phyloP scores from a whole-genome alignment of 2,113 vertebrate species.

The Lonchura striata region DNA sequence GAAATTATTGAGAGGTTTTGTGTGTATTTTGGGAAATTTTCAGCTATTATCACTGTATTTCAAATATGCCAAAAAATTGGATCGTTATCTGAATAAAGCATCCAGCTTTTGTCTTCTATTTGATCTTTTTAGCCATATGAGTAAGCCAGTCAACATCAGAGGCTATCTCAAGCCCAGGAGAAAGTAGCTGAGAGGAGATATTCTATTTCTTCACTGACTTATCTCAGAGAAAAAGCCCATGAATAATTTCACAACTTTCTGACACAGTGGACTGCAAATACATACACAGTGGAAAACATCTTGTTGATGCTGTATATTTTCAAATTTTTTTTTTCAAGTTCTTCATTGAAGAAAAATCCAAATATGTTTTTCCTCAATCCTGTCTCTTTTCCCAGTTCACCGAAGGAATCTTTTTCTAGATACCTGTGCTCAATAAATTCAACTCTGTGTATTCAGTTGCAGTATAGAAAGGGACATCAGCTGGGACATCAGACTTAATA shows the following conservation, averaged over 20 bases:
- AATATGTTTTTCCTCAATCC: neutral
- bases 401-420: neutral
- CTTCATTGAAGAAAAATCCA: neutral
- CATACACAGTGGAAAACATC: neutral
- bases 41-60: neutral
- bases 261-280: neutral
- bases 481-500: neutral
- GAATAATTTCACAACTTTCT: neutral
- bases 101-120: neutral
- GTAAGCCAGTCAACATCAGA: neutral
- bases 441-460: neutral
- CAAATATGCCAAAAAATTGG: neutral
- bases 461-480: neutral
- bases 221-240: neutral
- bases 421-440: neutral
- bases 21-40: neutral
- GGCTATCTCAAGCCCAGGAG: neutral
- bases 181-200: neutral
- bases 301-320: neutral
- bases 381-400: neutral
- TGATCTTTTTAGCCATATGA: neutral
- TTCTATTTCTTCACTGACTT: neutral
- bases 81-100: neutral
- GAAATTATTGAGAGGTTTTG: neutral
- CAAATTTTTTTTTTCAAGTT: neutral